phyloP scores from a whole-genome alignment of 2,888 invertebrate genomes.

The Plagiodera versicolora region DNA sequence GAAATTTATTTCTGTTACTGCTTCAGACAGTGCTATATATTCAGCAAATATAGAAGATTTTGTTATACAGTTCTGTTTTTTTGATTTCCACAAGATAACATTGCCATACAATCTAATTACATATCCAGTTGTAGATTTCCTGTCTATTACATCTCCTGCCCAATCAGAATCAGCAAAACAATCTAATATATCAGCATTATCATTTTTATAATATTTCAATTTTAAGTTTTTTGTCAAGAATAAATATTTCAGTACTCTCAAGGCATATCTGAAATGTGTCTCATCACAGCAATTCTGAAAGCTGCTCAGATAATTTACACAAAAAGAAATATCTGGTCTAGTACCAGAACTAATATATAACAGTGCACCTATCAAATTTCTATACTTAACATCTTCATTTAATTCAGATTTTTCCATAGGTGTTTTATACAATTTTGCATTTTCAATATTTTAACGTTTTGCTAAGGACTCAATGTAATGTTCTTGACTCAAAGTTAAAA shows the following conservation, averaged over 20 bases:
- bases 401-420: conserved; percentile 17
- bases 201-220: conserved; percentile 13
- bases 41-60: conserved; percentile 36
- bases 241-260: conserved; percentile 21
- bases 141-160: conserved; percentile 21
- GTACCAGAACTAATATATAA: conserved; percentile 21
- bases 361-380: conserved; percentile 19
- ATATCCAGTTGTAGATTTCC: conserved; percentile 22
- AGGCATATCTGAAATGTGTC: conserved; percentile 9
- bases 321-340: conserved; percentile 22
- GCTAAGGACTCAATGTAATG: conserved; percentile 18
- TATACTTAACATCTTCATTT: conserved; percentile 11
- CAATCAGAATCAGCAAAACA: conserved; percentile 25
- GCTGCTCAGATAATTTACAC: conserved; percentile 12
- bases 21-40: conserved; percentile 34
- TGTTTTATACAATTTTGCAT: conserved; percentile 19
- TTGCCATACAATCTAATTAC: conserved; percentile 18
- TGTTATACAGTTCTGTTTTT: conserved; percentile 43
- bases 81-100: conserved; percentile 40
- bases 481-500: conserved; percentile 17
- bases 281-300: no score
- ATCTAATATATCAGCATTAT: conserved; percentile 1
- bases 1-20: conserved; percentile 29
- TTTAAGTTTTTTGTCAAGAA: background rate
- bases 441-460: conserved; percentile 14